phyloP scores from a whole-genome alignment of 2,888 invertebrate genomes.

The Chymomyza amoena region DNA sequence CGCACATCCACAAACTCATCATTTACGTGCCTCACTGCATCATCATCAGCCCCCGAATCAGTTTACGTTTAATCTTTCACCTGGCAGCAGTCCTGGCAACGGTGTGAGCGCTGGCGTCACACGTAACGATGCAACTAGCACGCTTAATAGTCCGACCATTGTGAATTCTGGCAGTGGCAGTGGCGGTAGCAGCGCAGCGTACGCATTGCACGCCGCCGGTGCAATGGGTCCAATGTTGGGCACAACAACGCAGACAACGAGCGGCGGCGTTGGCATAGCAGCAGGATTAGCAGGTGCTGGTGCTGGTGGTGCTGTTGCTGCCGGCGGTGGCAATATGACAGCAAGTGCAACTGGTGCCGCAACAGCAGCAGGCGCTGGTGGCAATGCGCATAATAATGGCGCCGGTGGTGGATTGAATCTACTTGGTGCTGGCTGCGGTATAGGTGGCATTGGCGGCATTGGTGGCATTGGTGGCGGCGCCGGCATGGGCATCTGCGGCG shows the following conservation, averaged over 20 bases:
- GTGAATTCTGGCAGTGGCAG: slow-evolving; percentile 71
- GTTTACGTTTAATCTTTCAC: slow-evolving; percentile 67
- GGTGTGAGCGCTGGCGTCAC: slow-evolving; percentile 39
- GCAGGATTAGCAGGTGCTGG: slow-evolving; percentile 15
- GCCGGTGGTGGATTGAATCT: slow-evolving; percentile 52
- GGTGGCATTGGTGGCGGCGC: slow-evolving; percentile 40
- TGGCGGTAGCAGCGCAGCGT: slow-evolving; percentile 59
- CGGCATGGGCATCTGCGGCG: slow-evolving; percentile 76
- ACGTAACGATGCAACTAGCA: slow-evolving; percentile 58
- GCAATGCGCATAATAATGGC: slow-evolving; percentile 31
- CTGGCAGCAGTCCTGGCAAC: slow-evolving; percentile 58
- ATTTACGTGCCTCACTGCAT: slow-evolving; percentile 34
- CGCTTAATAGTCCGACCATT: slow-evolving; percentile 69
- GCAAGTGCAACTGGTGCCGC: slow-evolving; percentile 38
- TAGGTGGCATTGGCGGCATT: slow-evolving; percentile 37
- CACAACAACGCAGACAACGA: slow-evolving; percentile 40
- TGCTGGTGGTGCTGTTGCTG: slow-evolving; percentile 27
- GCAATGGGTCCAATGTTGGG: slow-evolving; percentile 55
- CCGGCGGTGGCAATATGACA: slow-evolving; percentile 24
- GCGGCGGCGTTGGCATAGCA: slow-evolving; percentile 23
- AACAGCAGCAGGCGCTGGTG: slow-evolving; percentile 26
- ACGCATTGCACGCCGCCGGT: slow-evolving; percentile 62
- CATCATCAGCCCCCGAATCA: slow-evolving; percentile 49
- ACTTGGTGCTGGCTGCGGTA: slow-evolving; percentile 29
- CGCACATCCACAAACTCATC: not conserved